Percentiles rank a stretch among this genome's conserved stretches.
These are phyloP conservation scores for Xenus cinereus DNA, from an alignment of 2,113 vertebrate species.

Conservation along the genomic window DNA sequence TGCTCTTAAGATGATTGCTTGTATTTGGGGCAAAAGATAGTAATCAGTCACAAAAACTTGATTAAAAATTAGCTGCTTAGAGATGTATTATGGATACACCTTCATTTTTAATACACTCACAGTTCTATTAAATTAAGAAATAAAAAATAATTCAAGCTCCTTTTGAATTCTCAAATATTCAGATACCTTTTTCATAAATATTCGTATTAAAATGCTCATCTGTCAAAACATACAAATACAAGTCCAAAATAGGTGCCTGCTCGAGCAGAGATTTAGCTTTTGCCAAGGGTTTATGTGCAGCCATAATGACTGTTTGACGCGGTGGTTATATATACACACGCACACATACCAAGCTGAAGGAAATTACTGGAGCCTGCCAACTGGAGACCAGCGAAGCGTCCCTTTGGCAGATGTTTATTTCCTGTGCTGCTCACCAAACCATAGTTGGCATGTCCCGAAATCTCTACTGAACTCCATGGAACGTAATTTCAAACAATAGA, in stretches of 20 bases:
- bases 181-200: conserved; percentile 19
- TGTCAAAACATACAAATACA: neutral
- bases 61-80: neutral
- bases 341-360: neutral
- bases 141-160: neutral
- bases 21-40: neutral
- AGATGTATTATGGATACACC: neutral
- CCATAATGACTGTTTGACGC: neutral
- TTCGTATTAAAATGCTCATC: neutral
- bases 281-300: neutral
- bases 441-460: neutral
- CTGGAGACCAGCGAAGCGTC: neutral
- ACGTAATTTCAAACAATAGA: neutral
- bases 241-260: neutral
- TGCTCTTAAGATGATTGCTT: neutral
- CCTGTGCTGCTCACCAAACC: neutral
- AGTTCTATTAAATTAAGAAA: neutral
- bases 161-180: neutral
- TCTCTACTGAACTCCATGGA: neutral
- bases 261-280: neutral
- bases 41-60: neutral
- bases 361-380: neutral
- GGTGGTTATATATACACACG: neutral
- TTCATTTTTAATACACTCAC: neutral
- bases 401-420: conserved; percentile 28